A percentile compares a stretch with the other conserved stretches of the same genome.
phyloP scores from a whole-genome alignment of 2,888 invertebrate genomes.

The Didymodactylos carnosus region DNA sequence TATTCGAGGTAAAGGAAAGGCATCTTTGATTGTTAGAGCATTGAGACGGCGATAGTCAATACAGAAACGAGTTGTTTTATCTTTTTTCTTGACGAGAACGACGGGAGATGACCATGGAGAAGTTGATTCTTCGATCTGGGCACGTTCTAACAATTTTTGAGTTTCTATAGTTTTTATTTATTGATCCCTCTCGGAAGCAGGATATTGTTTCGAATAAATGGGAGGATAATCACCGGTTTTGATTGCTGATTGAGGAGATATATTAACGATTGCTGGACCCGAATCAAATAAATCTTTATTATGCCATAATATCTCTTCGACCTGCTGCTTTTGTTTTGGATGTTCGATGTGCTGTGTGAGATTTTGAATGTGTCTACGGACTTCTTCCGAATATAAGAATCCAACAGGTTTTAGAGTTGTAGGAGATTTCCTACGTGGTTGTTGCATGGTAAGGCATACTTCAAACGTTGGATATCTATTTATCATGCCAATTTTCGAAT shows the following conservation, averaged over 20 bases:
- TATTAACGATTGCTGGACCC: not conserved
- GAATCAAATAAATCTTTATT: not conserved
- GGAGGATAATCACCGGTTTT: not conserved
- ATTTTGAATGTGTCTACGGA: not conserved
- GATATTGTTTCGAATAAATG: not conserved
- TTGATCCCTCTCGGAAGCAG: not conserved
- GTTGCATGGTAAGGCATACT: too few species aligned
- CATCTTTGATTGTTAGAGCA: not conserved
- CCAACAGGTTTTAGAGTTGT: too few species aligned
- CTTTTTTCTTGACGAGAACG: not conserved
- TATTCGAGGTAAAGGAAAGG: not conserved
- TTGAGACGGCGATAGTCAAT: not conserved
- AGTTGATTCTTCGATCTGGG: not conserved
- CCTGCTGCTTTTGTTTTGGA: not conserved
- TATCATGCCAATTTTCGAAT: not conserved
- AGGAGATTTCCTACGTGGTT: too few species aligned
- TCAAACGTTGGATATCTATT: not conserved
- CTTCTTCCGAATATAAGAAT: not conserved
- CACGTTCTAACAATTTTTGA: not conserved
- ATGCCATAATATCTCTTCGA: not conserved
- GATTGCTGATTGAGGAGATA: not conserved
- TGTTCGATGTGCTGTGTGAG: not conserved
- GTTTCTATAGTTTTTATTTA: not conserved
- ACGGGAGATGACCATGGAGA: not conserved
- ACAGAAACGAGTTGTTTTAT: not conserved